phyloP scores from a whole-genome alignment of 2,797 vertebrate genomes.

The Myotis daubentonii region DNA sequence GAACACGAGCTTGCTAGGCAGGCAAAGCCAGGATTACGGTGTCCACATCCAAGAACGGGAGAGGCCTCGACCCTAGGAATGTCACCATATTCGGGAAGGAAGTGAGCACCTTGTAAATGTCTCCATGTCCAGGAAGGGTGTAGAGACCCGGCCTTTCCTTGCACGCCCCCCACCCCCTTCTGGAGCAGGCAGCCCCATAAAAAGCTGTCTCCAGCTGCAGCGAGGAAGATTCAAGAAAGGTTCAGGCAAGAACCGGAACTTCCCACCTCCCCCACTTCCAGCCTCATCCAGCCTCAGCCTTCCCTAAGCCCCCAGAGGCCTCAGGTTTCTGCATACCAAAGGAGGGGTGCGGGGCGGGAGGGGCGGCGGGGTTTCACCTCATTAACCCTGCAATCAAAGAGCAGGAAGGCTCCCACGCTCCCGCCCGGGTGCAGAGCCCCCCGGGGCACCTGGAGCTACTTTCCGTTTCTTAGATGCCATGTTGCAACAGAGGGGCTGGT shows the following conservation, averaged over 20 bases:
- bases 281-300: neutral
- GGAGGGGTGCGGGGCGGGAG: too few species aligned
- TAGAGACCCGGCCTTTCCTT: neutral
- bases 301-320: neutral
- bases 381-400: neutral
- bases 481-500: neutral
- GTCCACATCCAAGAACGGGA: neutral
- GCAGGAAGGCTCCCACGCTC: neutral
- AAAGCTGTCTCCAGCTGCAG: neutral
- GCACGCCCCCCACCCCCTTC: too few species aligned
- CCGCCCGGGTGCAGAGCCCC: neutral
- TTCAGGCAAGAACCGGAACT: neutral
- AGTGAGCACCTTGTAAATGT: neutral
- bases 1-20: neutral
- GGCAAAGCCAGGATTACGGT: too few species aligned
- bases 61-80: too few species aligned
- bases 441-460: neutral
- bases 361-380: neutral
- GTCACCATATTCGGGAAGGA: neutral
- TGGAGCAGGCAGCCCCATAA: neutral
- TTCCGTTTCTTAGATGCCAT: neutral
- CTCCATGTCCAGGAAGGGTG: neutral
- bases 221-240: neutral
- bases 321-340: neutral
- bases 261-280: neutral